Base-by-base conservation (phyloP, 1,140 invertebrate species). In the Laodelphax striatellus region DNA sequence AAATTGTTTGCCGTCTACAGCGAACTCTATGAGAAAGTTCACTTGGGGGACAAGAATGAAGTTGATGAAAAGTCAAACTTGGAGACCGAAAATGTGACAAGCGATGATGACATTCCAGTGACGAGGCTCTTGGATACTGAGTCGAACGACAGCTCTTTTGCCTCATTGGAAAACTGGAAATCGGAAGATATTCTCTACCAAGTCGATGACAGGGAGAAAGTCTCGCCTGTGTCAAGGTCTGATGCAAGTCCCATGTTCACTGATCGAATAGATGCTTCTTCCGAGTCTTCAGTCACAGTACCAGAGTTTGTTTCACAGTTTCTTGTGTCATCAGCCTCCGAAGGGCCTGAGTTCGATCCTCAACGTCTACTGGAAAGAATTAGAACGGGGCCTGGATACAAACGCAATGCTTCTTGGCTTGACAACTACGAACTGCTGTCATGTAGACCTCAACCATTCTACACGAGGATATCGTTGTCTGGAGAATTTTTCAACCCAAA, bases 381-480 rank as follows among this genome's bases (percentile, higher is more conserved):
- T 63, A 73, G 80, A 11, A 77, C 70, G 63, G 75, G 77, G 53
- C 79, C 80, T 64, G 69, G 75, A 54, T 80, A 82, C 69, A 76
- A 80, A 19, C 71, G 72, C 17, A 76, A 80, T 66, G 24, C 63
- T 17, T 73, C 75, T 19, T 75, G 73, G 63, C 70, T 71, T 63
- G 66, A 69, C 52, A 76, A 77, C 65, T 83, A 81, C 69, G 73
- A 81, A n/a, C 65, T 81, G 6, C 66, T 88, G 24, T 76, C 79
- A 24, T 87, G 85, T 66, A 78, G 81, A 52, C 80, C 84, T 21
- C 83, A 83, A 58, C 79, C 84, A 46, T 88, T 86, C 69, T 71
- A 85, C 50, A 80, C 83, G 72, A 77, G 84, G 62, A 79, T 87
- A 72, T 85, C 84, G n/a, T 72, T 87, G 52, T 78, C 82, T 44